These are phyloP conservation scores for Melanerpes formicivorus DNA, from an alignment of 2,113 vertebrate genomes.

Conservation along the genomic window DNA sequence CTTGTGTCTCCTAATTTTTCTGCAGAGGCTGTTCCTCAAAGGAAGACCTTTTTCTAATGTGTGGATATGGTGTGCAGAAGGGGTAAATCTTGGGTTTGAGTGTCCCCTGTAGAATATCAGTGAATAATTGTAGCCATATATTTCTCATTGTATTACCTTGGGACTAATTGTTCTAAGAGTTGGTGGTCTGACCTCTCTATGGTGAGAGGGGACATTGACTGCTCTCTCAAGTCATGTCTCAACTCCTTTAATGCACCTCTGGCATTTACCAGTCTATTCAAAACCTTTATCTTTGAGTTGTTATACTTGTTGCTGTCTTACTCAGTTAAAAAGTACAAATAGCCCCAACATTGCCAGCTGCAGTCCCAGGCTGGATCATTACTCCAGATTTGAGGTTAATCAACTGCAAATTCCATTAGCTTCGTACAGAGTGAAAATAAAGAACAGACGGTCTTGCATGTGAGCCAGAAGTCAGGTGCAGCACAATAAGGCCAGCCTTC, in stretches of 20 bases:
- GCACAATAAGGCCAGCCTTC: conserved; percentile 59
- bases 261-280: background rate
- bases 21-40: background rate
- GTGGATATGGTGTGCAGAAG: background rate
- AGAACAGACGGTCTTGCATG: conserved; percentile 73
- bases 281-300: conserved; percentile 6
- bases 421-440: conserved; percentile 81
- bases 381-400: conserved; percentile 83
- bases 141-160: background rate
- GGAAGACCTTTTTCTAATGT: conserved; percentile 5
- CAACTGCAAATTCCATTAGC: conserved; percentile 84
- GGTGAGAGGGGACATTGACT: background rate
- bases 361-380: conserved; percentile 76
- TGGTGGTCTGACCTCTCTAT: background rate
- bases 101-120: background rate
- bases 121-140: background rate
- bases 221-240: background rate
- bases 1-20: background rate
- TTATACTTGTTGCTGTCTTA: conserved; percentile 78
- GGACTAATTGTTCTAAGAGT: background rate
- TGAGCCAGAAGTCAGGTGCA: conserved; percentile 75
- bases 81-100: background rate
- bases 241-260: background rate
- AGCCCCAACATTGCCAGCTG: conserved; percentile 69
- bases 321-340: conserved; percentile 75